phyloP scores from a whole-genome alignment of 2,888 invertebrate species.

The Rapana venosa region DNA sequence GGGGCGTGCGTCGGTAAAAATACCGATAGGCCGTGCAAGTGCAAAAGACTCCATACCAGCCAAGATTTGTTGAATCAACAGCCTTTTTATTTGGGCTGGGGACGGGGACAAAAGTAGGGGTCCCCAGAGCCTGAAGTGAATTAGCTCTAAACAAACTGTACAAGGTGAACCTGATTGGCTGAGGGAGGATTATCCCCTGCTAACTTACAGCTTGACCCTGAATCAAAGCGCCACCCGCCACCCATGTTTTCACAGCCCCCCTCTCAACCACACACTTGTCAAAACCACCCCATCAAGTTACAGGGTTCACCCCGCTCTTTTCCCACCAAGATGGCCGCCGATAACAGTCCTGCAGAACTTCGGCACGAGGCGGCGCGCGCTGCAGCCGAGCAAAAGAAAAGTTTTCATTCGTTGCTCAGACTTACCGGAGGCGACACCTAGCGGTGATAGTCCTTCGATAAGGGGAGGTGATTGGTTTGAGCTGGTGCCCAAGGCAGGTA shows the following conservation, averaged over 20 bases:
- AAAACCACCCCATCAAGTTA: neutral
- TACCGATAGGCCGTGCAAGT: slow-evolving; percentile 26
- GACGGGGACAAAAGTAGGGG: neutral
- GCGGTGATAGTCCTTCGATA: slow-evolving; percentile 5
- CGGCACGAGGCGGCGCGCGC: slow-evolving; percentile 35
- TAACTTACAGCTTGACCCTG: slow-evolving; percentile 19
- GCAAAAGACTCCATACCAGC: slow-evolving; percentile 9
- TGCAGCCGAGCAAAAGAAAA: slow-evolving; percentile 38
- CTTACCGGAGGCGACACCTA: neutral
- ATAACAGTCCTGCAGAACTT: slow-evolving; percentile 30
- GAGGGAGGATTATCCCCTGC: slow-evolving; percentile 25
- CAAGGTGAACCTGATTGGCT: neutral
- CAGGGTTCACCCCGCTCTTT: neutral
- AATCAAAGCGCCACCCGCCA: slow-evolving; percentile 14
- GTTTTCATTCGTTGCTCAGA: slow-evolving; percentile 24
- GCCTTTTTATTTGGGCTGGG: slow-evolving; percentile 1
- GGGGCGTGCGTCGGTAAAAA: slow-evolving; percentile 35
- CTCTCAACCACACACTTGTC: neutral
- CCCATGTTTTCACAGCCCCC: slow-evolving; percentile 20
- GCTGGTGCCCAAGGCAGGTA: neutral
- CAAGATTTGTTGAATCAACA: slow-evolving; percentile 34
- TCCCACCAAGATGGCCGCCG: slow-evolving; percentile 37
- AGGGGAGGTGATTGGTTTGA: slow-evolving; percentile 33
- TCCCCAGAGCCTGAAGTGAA: slow-evolving; percentile 11
- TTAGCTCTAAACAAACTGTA: slow-evolving; percentile 32